Evolutionary conservation across 2,888 invertebrate species (phyloP), one percentile per base, ranked within the genome.

Genomic region (Campoplex capitator): DNA sequence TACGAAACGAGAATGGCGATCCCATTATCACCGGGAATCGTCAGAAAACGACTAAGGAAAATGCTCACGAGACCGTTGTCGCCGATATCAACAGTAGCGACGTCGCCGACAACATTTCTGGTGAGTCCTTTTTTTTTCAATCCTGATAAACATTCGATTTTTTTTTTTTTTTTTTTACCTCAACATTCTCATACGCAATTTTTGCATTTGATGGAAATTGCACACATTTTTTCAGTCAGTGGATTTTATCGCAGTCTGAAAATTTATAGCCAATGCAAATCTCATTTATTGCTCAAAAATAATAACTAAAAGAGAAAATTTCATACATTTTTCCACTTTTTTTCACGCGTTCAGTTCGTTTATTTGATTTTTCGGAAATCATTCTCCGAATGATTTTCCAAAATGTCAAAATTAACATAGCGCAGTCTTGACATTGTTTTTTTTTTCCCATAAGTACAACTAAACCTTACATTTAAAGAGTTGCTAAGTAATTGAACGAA

Each of bases 31-130:
- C 83, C 48, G 88, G 85, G 68, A 88, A 84, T 87, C 88, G 86
- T 73, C 87, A 87, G 73, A 89, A 89, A 86, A 80, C 84, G 71
- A 86, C 78, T 65, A 89, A 89, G 78, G 89, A 89, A 79, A 88
- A 77, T 48, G 74, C 78, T 65, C 89, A 87, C 80, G 92, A 92
- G 88, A 85, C 88, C 77, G 83, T 90, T 28, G 54, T 70, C 82
- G 87, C 83, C 88, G 92, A 92, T 85, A 91, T 92, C 89, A 92
- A 92, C 87, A 84, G 88, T 89, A 92, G 88, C 89, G 92, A 92
- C 88, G 82, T 87, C 87, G 89, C 89, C 87, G 92, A 92, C 88
- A 86, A 88, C 87, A 90, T 91, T 89, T 92, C 91, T 88, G 92
- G 92, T 92, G 89, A 92, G 92, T 91, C 11, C 18, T 13, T 68